Base-by-base conservation (phyloP, 2,888 invertebrate genomes). In the Parochlus steinenii region DNA sequence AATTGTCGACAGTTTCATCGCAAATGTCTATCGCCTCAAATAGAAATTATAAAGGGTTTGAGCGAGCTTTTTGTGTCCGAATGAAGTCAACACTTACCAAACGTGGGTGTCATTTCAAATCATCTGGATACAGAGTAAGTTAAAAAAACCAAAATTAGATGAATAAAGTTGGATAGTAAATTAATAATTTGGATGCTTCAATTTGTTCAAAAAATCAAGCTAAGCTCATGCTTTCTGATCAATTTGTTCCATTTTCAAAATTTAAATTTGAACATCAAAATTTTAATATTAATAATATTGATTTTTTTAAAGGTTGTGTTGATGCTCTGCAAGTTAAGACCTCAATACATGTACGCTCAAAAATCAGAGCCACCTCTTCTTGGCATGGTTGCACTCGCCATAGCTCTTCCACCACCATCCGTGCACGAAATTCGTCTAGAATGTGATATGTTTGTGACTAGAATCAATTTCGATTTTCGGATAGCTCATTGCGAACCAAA, bases 21-120 rank as follows among this genome's bases (percentile, higher is more conserved):
- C 71, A 78, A 53, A 87, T 87, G 87, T 72, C 73, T 36, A 60
- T 86, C 46, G 71, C 71, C 32, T 69, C 77, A 10, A 72, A 70
- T 39, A 71, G 73, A 38, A 62, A 71, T 43, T 89, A 76, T 62
- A 78, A 82, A 53, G 89, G 89, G 24, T 74, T 83, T 62, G 89
- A 90, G 50, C 64, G 90, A 50, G 85, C 89, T 27, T 90, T 92
- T 62, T 95, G 93, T 61, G 70, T 95, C 31, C 71, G 95, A 45
- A 95, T 95, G 93, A 95, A 95, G 58, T 95, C 95, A 37, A 95
- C 95, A 1, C 67, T 95, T 41, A 93, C 95, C 32, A 95, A 95
- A 63, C 67, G 95, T 50, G 95, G 95, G 40, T 95, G 93, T 55
- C 90, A 92, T 59, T 90, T 90, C 62, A 92, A 92, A 61, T 89